Base-by-base conservation (phyloP, 2,888 invertebrate genomes). In the Andrena chrysosceles region DNA sequence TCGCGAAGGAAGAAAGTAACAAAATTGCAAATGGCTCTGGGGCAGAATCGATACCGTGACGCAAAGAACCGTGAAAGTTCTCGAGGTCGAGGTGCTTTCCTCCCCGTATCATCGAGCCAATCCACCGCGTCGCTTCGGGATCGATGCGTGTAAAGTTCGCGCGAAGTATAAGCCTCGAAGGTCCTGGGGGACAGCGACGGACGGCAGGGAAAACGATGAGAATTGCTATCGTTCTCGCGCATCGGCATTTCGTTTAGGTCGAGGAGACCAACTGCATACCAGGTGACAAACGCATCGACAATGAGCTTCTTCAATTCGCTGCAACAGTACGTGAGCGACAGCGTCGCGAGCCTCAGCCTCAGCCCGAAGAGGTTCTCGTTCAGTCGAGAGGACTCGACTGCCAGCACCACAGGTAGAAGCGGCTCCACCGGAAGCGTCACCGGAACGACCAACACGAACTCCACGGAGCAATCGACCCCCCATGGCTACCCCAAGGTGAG, bases 301-400 rank as follows among this genome's bases (percentile, higher is more conserved):
- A 98, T 98, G 98, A 98, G 97, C 95, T 98, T 98, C 95, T 96
- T 98, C 94, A 96, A 97, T 93, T 97, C 97, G 56, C 94, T 98
- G 90, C 97, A 97, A 91, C 97, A 98, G 94, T 97, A 97, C 94
- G 97, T 98, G 93, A 97, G 96, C 91, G 97, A 97, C 94, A 97
- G 97, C 93, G 97, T 98, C 88, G 97, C 97, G 66, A 97, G 96
- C 91, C 94, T 98, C 89, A 96, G 96, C 84, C 94, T 98, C 81
- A 97, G 97, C 87, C 96, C 97, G 76, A 96, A 96, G 86, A 95
- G 97, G 84, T 97, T 95, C 92, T 96, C 97, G 20, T 95, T 97
- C 80, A 95, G 96, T 31, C 95, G 96, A 1, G 96, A 96, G 92
- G 96, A 96, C 85, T 96, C 96, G 54, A 95, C 94, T 52, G 77